Percentiles rank a stretch among this genome's conserved stretches.
Conservation (phyloP, 2,113 vertebrate species). For the Numenius arquata region DNA sequence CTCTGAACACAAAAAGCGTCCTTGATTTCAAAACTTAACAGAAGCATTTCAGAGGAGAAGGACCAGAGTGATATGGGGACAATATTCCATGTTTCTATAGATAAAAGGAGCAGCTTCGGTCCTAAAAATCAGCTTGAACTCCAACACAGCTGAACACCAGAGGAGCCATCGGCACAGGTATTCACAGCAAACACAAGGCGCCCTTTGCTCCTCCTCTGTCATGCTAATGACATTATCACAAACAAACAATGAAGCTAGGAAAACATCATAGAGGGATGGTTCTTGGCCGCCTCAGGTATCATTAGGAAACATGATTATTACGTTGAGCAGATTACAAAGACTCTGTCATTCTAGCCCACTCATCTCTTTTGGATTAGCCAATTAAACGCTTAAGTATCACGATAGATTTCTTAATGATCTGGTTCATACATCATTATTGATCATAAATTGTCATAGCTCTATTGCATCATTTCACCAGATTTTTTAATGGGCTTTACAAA, state of each 20-base stretch:
- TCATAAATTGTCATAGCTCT: not conserved
- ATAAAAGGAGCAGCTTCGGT: not conserved
- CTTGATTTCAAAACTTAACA: not conserved
- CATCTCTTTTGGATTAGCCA: not conserved
- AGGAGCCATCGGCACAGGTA: not conserved
- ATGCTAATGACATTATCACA: not conserved
- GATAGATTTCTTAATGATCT: not conserved
- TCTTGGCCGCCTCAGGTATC: not conserved
- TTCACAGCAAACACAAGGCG: not conserved
- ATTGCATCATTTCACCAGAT: accelerated
- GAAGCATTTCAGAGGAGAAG: not conserved
- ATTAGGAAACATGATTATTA: not conserved
- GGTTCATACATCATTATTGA: accelerated
- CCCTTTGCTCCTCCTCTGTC: not conserved
- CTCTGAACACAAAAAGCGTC: not conserved
- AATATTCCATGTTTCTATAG: not conserved
- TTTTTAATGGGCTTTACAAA: not conserved
- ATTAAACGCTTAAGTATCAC: not conserved
- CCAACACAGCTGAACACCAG: not conserved
- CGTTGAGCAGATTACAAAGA: not conserved
- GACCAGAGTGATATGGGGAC: not conserved
- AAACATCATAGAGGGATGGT: not conserved
- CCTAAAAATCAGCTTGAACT: not conserved
- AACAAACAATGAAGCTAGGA: not conserved
- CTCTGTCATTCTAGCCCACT: not conserved